A percentile compares a stretch with the other conserved stretches of the same genome.
Evolutionary conservation across 2,113 vertebrate genomes (phyloP).

Genomic region (Psilopsiagon aymara): DNA sequence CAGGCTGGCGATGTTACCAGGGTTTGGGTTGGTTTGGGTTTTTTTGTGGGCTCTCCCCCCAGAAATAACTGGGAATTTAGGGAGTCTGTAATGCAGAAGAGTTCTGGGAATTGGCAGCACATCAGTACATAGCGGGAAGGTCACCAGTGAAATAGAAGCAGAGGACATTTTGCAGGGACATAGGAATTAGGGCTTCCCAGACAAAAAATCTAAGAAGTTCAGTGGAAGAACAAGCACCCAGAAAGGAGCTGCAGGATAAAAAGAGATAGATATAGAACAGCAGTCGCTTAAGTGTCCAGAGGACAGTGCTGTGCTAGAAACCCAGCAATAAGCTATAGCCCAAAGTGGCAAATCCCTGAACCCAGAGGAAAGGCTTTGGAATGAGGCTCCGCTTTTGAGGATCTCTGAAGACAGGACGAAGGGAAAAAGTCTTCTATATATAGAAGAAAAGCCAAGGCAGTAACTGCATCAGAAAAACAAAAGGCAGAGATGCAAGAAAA

Average conservation of each 20-base stretch:
- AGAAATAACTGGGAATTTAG: neutral
- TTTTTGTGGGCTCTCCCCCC: neutral
- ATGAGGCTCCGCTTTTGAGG: neutral
- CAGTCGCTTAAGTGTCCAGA: neutral
- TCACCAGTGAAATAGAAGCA: neutral
- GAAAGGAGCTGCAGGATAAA: neutral
- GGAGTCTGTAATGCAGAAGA: neutral
- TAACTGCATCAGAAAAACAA: neutral
- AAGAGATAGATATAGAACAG: neutral
- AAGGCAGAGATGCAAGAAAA: neutral
- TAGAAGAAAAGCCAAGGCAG: conserved; percentile 21
- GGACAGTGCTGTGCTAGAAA: neutral
- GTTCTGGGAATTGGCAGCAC: neutral
- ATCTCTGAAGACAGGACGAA: neutral
- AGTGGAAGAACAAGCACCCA: neutral
- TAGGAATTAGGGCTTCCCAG: neutral
- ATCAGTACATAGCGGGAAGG: neutral
- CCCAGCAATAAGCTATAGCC: neutral
- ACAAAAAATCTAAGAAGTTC: neutral
- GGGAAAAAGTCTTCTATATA: neutral
- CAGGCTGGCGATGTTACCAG: neutral
- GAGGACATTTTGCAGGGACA: neutral
- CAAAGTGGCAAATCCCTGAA: conserved; percentile 3
- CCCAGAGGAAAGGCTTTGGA: neutral
- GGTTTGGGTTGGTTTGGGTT: neutral